Evolutionary conservation across 1,140 invertebrate genomes (phyloP).

Genomic region (Drosophila pallidifrons): DNA sequence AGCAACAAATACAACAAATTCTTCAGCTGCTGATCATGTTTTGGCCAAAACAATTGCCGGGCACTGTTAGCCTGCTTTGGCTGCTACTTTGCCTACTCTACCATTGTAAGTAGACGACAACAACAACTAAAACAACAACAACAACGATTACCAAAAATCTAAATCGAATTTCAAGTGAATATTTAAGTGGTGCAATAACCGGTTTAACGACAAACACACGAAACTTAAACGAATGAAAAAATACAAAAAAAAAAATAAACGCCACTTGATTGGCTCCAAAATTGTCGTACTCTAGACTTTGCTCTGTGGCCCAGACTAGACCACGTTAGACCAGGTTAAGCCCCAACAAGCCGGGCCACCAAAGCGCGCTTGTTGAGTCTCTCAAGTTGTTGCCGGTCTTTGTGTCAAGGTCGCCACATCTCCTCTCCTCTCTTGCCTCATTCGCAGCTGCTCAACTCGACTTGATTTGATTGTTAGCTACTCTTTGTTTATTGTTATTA

Average conservation of each 20-base stretch:
- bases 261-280: slow-evolving; percentile 35
- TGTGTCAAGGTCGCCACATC: slow-evolving; percentile 74
- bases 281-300: slow-evolving; percentile 20
- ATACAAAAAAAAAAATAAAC: neutral
- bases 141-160: neutral
- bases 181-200: slow-evolving; percentile 42
- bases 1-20: slow-evolving; percentile 34
- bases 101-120: slow-evolving; percentile 61
- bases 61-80: slow-evolving; percentile 59
- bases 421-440: neutral
- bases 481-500: slow-evolving; percentile 7
- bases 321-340: slow-evolving; percentile 1
- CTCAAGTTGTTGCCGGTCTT: slow-evolving; percentile 74
- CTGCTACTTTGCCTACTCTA: slow-evolving; percentile 62
- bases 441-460: neutral
- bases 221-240: too few relatives aligned
- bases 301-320: slow-evolving; percentile 21
- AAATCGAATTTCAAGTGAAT: slow-evolving; percentile 10
- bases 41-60: slow-evolving; percentile 69
- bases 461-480: neutral
- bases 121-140: neutral
- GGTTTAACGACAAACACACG: slow-evolving; percentile 48
- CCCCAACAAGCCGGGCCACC: slow-evolving; percentile 37
- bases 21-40: slow-evolving; percentile 59
- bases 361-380: slow-evolving; percentile 31